Base-by-base conservation (phyloP, 2,797 vertebrate genomes). In the Crypturellus tataupa region DNA sequence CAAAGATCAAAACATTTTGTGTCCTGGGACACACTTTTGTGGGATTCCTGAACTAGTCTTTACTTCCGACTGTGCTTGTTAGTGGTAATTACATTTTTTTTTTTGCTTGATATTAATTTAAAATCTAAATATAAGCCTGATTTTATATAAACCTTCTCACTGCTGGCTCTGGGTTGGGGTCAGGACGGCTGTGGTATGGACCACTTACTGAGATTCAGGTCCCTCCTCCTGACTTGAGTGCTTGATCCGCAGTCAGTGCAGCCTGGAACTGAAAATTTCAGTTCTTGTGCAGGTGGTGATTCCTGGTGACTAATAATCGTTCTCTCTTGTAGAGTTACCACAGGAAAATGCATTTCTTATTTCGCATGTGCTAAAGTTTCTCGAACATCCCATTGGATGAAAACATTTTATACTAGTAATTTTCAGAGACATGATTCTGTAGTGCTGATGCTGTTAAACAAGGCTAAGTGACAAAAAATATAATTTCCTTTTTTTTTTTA, bases 171-270 rank as follows among this genome's bases (percentile, higher is more conserved):
- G 70, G 27, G 7, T 14, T 81, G 58, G 14, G 14, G 23, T 78
- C 46, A 65, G 62, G 23, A 47, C 21, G 25, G 33, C 25, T 0
- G 0, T 2, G 9, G 25, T 27, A 24, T 27, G 14, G 31, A 13
- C 44, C 56, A 53, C 53, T 62, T 62, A 33, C 62, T 85, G 53
- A 68, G 17, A 6, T 31, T 83, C 20, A 13, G 11, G 47, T 84
- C 35, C 56, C 78, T 53, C 27, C 42, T 25, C 33, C 62, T 42
- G 47, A 53, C 46, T 17, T 27, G 31, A 51, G 12, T 9, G 24
- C 29, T 15, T 21, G 37, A 39, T 63, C 46, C 33, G 16, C 8
- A 63, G 11, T 25, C 75, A 37, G 23, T 25, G 13, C 39, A 33
- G 29, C 60, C 49, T 63, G 3, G 49, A 25, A 51, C 24, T 25